Evolutionary conservation across 2,888 invertebrate species (phyloP).

Genomic region (Miltochrista miniata): DNA sequence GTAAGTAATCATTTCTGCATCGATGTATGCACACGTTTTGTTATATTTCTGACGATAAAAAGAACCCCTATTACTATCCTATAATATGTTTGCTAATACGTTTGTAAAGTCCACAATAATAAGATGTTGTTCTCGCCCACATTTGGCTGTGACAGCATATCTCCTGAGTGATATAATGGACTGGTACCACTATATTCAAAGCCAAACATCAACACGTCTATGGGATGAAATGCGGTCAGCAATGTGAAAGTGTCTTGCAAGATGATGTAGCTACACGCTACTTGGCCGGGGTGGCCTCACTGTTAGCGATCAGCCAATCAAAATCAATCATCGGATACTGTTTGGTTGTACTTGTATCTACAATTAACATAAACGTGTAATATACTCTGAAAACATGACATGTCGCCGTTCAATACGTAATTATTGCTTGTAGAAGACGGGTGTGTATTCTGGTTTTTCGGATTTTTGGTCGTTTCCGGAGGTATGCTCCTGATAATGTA

Average conservation of each 20-base stretch:
- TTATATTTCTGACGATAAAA: too few relatives aligned
- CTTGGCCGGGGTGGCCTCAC: slow-evolving; percentile 69
- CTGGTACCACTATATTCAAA: slow-evolving; percentile 43
- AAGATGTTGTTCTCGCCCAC: slow-evolving; percentile 5
- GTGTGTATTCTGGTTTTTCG: slow-evolving; percentile 26
- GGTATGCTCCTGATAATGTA: slow-evolving; percentile 14
- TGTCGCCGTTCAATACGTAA: slow-evolving; percentile 21
- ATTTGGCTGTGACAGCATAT: slow-evolving; percentile 29
- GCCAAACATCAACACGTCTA: slow-evolving; percentile 59
- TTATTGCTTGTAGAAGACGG: slow-evolving; percentile 27
- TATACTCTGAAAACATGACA: slow-evolving; percentile 47
- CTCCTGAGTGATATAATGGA: background rate
- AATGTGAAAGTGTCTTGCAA: slow-evolving; percentile 58
- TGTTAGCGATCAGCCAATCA: slow-evolving; percentile 82
- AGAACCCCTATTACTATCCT: too few relatives aligned
- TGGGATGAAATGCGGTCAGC: slow-evolving; percentile 50
- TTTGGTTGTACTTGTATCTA: slow-evolving; percentile 82
- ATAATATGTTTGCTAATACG: too few relatives aligned
- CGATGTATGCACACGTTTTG: too few relatives aligned
- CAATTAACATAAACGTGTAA: slow-evolving; percentile 78
- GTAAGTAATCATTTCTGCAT: too few relatives aligned
- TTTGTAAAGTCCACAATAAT: too few relatives aligned
- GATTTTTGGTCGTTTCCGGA: slow-evolving; percentile 12
- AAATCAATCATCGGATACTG: slow-evolving; percentile 83
- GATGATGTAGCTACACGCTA: slow-evolving; percentile 64